Conservation (phyloP, 2,113 vertebrate species). For the Chrysochloris asiatica region DNA sequence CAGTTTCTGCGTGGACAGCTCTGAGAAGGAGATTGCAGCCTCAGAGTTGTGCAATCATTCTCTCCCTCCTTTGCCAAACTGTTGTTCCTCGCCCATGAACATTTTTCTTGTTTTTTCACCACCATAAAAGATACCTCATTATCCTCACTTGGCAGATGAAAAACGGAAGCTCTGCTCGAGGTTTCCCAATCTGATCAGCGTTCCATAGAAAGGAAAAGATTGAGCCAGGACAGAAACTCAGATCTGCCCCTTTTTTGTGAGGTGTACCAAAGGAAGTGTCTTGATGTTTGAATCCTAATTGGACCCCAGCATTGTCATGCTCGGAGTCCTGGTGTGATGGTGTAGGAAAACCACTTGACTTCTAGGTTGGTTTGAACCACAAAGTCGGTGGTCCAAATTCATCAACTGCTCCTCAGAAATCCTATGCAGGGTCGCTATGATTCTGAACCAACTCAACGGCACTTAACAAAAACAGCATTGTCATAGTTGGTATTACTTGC, state of each 20-base stretch:
- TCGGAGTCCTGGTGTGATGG: too few relatives aligned
- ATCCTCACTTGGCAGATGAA: neutral
- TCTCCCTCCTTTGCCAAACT: neutral
- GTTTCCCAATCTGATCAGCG: neutral
- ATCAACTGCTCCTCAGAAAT: too few relatives aligned
- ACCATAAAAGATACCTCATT: neutral
- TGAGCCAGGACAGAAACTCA: too few relatives aligned
- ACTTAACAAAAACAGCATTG: too few relatives aligned
- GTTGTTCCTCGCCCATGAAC: neutral
- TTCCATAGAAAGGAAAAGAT: neutral
- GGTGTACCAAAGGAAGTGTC: neutral
- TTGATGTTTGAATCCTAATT: neutral
- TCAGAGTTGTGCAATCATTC: neutral
- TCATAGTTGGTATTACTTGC: neutral
- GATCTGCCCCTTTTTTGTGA: neutral
- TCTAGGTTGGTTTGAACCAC: too few relatives aligned
- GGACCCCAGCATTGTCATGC: too few relatives aligned
- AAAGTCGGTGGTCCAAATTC: too few relatives aligned
- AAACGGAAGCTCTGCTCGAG: neutral
- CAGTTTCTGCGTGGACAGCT: neutral
- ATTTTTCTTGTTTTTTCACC: neutral
- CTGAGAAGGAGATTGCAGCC: neutral
- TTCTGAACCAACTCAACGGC: too few relatives aligned
- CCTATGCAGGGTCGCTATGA: too few relatives aligned
- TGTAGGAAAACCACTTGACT: too few relatives aligned